Conservation (phyloP, 2,888 invertebrate genomes). For the Mactromeris polynyma region DNA sequence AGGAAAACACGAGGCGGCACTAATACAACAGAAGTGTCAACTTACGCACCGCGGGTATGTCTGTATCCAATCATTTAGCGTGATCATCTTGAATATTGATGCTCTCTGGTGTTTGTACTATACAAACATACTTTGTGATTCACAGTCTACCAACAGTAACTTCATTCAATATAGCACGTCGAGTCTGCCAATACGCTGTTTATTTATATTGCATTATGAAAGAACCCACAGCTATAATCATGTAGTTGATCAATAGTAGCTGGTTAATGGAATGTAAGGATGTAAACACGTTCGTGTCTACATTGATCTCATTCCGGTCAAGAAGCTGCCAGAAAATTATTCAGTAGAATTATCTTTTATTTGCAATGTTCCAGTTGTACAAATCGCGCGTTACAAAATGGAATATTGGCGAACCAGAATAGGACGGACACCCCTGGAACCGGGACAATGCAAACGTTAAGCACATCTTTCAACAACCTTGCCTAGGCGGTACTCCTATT, state of each 20-base stretch:
- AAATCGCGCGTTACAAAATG: too few species aligned
- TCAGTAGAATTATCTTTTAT: not conserved
- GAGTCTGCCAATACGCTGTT: not conserved
- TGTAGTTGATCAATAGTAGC: not conserved
- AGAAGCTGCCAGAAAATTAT: not conserved
- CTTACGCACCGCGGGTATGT: too few species aligned
- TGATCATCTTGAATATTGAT: too few species aligned
- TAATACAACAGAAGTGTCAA: too few species aligned
- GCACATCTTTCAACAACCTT: too few species aligned
- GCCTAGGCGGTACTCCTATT: too few species aligned
- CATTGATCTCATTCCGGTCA: not conserved
- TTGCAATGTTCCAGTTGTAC: not conserved
- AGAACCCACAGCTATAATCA: not conserved
- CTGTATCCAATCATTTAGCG: too few species aligned
- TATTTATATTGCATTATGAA: not conserved
- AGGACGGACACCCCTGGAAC: too few species aligned
- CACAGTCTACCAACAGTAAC: not conserved
- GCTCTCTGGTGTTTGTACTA: too few species aligned
- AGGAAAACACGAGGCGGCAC: too few species aligned
- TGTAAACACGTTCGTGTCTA: not conserved
- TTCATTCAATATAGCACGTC: not conserved
- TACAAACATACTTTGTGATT: not conserved
- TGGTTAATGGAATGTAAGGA: not conserved
- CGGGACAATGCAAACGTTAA: too few species aligned
- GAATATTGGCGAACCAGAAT: too few species aligned